Percentiles rank a stretch among this genome's conserved stretches.
Conservation (phyloP, 2,888 invertebrate species). For the Nomada fabriciana region DNA sequence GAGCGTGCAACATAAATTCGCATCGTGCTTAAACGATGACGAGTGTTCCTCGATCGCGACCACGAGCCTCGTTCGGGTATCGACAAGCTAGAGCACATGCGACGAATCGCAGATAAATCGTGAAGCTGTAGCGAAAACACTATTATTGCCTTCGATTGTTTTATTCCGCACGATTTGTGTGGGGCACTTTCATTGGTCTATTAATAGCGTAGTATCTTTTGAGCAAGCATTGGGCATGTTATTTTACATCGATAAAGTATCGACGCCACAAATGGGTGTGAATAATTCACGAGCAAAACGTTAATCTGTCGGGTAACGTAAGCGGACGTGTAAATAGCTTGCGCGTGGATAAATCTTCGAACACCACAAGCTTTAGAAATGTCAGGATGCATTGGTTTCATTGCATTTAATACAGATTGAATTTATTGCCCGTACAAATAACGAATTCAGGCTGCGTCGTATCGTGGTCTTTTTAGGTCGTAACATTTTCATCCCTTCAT, state of each 20-base stretch:
- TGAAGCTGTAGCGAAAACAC: not conserved
- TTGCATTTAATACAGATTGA: not conserved
- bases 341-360: not conserved
- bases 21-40: conserved; percentile 21
- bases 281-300: conserved; percentile 37
- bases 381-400: not conserved
- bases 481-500: not conserved
- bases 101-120: conserved; percentile 18
- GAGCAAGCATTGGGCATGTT: not conserved
- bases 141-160: not conserved
- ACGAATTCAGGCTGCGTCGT: not conserved
- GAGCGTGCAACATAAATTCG: conserved; percentile 8
- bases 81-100: not conserved
- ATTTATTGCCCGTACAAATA: not conserved
- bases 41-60: conserved; percentile 4
- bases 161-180: no score
- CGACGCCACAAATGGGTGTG: not conserved
- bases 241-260: not conserved
- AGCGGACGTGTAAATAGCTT: conserved; percentile 2
- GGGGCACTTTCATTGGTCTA: conserved; percentile 17
- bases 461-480: no score
- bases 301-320: conserved; percentile 25
- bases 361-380: not conserved
- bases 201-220: no score
- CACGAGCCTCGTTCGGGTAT: not conserved